These are phyloP conservation scores for Drosophila simulans DNA, from an alignment of 1,140 invertebrate genomes.

Conservation along the genomic window DNA sequence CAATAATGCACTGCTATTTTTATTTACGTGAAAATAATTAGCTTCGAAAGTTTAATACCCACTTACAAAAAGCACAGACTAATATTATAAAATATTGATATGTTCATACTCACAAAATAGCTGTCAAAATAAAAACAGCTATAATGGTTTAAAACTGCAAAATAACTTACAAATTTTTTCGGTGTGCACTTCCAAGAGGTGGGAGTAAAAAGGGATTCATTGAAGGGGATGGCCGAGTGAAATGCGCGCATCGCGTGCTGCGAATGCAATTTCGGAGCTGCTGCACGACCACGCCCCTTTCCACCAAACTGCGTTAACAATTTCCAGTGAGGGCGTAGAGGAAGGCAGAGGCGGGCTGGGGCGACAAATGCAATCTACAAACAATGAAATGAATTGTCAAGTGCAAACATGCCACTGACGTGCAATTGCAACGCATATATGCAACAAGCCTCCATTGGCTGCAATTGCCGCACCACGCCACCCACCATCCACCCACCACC, in stretches of 20 bases:
- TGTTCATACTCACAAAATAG: too few species aligned
- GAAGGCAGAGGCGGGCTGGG: neutral
- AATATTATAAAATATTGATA: too few species aligned
- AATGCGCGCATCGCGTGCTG: conserved; percentile 82
- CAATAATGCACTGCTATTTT: neutral
- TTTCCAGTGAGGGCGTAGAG: conserved; percentile 2
- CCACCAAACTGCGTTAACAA: conserved; percentile 35
- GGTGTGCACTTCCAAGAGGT: conserved; percentile 15
- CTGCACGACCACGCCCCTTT: conserved; percentile 33
- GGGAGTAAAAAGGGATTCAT: neutral
- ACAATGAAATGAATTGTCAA: conserved; percentile 84
- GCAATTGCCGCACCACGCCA: conserved; percentile 9
- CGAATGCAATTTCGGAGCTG: conserved; percentile 78
- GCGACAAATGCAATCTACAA: conserved; percentile 83
- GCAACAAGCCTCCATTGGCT: conserved; percentile 64
- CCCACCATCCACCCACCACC: conserved; percentile 1
- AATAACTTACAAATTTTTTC: neutral
- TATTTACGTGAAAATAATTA: too few species aligned
- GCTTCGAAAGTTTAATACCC: neutral
- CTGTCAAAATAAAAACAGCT: too few species aligned
- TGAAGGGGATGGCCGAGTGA: conserved; percentile 47
- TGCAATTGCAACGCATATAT: conserved; percentile 62
- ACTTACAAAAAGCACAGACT: too few species aligned
- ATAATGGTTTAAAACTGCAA: neutral
- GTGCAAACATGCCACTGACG: conserved; percentile 81